Evolutionary conservation across 2,797 vertebrate species (phyloP), one percentile per base, ranked within the genome.

Genomic region (Gobionotothen gibberifrons): DNA sequence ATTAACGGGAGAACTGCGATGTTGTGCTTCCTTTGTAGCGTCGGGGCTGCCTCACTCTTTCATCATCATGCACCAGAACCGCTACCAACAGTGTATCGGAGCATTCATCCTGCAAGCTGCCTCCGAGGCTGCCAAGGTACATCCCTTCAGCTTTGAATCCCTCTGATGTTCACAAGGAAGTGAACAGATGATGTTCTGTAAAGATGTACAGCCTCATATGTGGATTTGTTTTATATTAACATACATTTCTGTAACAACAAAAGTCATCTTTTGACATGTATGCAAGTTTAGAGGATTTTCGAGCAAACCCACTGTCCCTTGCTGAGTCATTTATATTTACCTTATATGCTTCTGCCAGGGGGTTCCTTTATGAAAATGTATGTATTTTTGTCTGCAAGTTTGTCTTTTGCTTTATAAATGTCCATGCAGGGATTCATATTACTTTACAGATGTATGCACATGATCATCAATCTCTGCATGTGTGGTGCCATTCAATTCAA

Each of bases 51-150:
- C 84, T 86, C 95, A 97, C 76, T 94, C 96, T 69, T 98, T 98
- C 86, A 94, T 98, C 74, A 88, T 97, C 86, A 97, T 96, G 92
- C 96, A 97, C 71, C 95, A 97, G 93, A 98, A 97, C 85, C 95
- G 96, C 36, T 98, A 97, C 72, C 93, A 74, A 79, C 97, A 98
- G 79, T 96, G 95, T 82, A 94, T 95, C 52, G 96, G 95, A 7
- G 94, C 93, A 4, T 98, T 97, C 89, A 90, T 97, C 85, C 90
- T 97, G 66, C 96, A 97, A 88, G 96, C 97, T 71, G 94, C 91
- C 4, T 95, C 91, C 1, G 96, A 98, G 82, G 61, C 92, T 3
- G 85, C 82, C 68, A 97, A 98, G 94, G 96, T 97, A 91, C 15
- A 26, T 54, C 46, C 13, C 9, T 47, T 53, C 44, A 68, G 9